Conservation (phyloP, 2,888 invertebrate genomes). For the Steinernema carpocapsae region DNA sequence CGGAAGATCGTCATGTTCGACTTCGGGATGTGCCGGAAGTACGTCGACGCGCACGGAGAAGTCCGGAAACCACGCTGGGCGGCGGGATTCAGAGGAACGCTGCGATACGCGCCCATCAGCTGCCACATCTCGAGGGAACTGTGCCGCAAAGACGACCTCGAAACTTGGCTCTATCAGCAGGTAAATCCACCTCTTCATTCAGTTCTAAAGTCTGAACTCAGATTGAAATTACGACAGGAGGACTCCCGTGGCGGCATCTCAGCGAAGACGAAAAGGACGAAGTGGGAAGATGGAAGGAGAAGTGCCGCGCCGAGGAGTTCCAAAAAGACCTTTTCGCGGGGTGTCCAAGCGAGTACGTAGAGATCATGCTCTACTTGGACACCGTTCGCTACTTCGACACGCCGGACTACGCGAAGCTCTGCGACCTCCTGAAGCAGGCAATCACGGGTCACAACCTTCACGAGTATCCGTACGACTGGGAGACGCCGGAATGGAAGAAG, state of each 20-base stretch:
- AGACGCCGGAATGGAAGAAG: slow-evolving; percentile 36
- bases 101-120: slow-evolving; percentile 42
- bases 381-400: slow-evolving; percentile 52
- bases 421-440: slow-evolving; percentile 43
- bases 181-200: not conserved
- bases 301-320: slow-evolving; percentile 40
- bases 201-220: not conserved
- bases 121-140: slow-evolving; percentile 54
- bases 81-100: slow-evolving; percentile 50
- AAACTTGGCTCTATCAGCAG: slow-evolving; percentile 55
- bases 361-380: slow-evolving; percentile 39
- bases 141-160: slow-evolving; percentile 60
- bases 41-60: slow-evolving; percentile 41
- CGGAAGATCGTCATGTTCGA: slow-evolving; percentile 54
- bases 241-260: slow-evolving; percentile 55
- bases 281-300: slow-evolving; percentile 43
- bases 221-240: slow-evolving; percentile 55
- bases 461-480: slow-evolving; percentile 48
- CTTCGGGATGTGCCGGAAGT: slow-evolving; percentile 56
- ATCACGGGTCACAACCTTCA: slow-evolving; percentile 40
- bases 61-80: slow-evolving; percentile 46
- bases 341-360: slow-evolving; percentile 57
- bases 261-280: slow-evolving; percentile 40
- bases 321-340: slow-evolving; percentile 51
- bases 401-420: slow-evolving; percentile 54